Evolutionary conservation across 2,797 vertebrate genomes (phyloP).

Genomic region (Eptatretus atami): DNA sequence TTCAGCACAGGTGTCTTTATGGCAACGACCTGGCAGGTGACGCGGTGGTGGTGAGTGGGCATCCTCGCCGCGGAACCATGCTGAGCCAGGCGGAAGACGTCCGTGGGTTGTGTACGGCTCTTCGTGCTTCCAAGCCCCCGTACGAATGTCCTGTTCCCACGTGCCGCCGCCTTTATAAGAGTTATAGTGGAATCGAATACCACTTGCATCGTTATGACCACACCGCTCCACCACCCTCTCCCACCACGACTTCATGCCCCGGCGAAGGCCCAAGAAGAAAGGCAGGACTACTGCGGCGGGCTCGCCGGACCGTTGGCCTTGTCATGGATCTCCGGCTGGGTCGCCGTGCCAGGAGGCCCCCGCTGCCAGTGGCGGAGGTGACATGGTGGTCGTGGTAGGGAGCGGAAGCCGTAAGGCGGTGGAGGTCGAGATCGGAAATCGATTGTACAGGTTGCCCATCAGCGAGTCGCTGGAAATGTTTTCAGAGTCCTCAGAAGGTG

Average conservation of each 20-base stretch:
- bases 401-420: slow-evolving; percentile 98
- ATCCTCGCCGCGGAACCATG: neutral
- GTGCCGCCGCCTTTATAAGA: slow-evolving; percentile 91
- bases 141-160: slow-evolving; percentile 83
- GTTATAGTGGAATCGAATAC: slow-evolving; percentile 94
- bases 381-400: slow-evolving; percentile 55
- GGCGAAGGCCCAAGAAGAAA: slow-evolving; percentile 45
- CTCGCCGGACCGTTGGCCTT: neutral
- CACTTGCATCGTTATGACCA: slow-evolving; percentile 96
- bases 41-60: no score
- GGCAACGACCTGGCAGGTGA: no score
- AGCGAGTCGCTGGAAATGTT: slow-evolving; percentile 87
- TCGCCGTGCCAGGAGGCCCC: slow-evolving; percentile 28
- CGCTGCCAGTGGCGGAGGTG: neutral
- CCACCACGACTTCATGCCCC: slow-evolving; percentile 40
- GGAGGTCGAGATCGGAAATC: slow-evolving; percentile 71
- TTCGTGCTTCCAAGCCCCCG: slow-evolving; percentile 78
- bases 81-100: slow-evolving; percentile 94
- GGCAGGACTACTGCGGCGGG: slow-evolving; percentile 12
- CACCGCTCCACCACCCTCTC: slow-evolving; percentile 33
- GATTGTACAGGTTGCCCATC: slow-evolving; percentile 79
- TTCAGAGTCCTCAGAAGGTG: slow-evolving; percentile 24
- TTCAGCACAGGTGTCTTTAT: no score
- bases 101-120: slow-evolving; percentile 90
- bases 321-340: neutral